Percentiles rank a stretch among this genome's conserved stretches.
These are phyloP conservation scores for Chaunax sp. DNA, from an alignment of 2,797 vertebrate species.

Conservation along the genomic window DNA sequence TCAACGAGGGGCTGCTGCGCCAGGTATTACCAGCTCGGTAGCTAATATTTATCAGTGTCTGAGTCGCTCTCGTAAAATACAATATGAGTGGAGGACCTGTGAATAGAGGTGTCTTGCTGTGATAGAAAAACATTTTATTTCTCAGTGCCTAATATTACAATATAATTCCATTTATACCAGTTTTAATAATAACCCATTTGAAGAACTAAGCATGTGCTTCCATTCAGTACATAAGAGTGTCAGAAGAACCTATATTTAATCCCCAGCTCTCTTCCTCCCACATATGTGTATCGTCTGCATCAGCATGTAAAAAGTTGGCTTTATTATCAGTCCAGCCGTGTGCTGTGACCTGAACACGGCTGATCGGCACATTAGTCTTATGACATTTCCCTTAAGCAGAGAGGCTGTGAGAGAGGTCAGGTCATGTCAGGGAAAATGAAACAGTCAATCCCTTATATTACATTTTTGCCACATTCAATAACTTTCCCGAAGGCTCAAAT, in stretches of 20 bases:
- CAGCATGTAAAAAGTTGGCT: conserved; percentile 39
- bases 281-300: conserved; percentile 14
- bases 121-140: neutral
- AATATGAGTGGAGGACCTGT: neutral
- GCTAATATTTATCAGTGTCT: neutral
- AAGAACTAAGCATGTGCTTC: conserved; percentile 1
- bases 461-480: conserved; percentile 47
- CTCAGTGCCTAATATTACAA: neutral
- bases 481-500: conserved; percentile 54
- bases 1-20: neutral
- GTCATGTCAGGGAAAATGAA: conserved; percentile 57
- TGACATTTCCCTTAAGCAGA: conserved; percentile 70
- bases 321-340: conserved; percentile 2
- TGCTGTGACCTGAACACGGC: conserved; percentile 3
- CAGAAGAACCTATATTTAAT: neutral
- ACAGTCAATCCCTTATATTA: conserved; percentile 63
- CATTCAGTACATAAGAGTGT: neutral
- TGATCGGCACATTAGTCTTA: conserved; percentile 38
- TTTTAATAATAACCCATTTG: neutral
- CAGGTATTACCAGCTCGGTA: too few relatives aligned
- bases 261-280: neutral
- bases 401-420: conserved; percentile 48
- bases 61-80: neutral
- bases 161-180: neutral
- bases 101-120: neutral